Conservation (phyloP, 2,888 invertebrate genomes). For the Mechanitis messenoides region DNA sequence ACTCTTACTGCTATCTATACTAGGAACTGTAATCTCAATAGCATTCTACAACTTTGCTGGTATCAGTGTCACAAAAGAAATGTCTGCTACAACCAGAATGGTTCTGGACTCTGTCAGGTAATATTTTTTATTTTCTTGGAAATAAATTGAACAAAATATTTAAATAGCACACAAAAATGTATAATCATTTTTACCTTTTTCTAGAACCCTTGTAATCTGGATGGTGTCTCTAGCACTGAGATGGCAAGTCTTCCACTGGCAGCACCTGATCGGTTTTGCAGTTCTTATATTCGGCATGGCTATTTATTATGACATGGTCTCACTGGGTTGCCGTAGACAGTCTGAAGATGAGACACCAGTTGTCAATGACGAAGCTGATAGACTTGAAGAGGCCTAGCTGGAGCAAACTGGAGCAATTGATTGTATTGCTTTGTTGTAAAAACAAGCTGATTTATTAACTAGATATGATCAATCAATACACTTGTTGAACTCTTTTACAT, state of each 20-base stretch:
- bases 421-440: too few relatives aligned
- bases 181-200: constrained; percentile 12
- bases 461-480: too few relatives aligned
- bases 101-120: constrained; percentile 88
- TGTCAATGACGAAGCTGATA: constrained; percentile 37
- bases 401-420: background rate
- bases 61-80: constrained; percentile 93
- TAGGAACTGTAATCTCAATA: constrained; percentile 89
- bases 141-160: background rate
- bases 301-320: constrained; percentile 83
- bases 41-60: constrained; percentile 96
- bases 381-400: constrained; percentile 26
- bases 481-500: too few relatives aligned
- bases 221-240: constrained; percentile 82
- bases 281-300: constrained; percentile 88
- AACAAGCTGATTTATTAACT: too few relatives aligned
- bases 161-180: background rate
- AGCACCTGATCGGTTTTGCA: constrained; percentile 87
- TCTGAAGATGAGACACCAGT: constrained; percentile 31
- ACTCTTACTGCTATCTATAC: constrained; percentile 53
- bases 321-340: constrained; percentile 35
- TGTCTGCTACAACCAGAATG: constrained; percentile 94
- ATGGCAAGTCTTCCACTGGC: constrained; percentile 88
- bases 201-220: constrained; percentile 93
- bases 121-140: constrained; percentile 3